Conservation (phyloP, 2,797 vertebrate species). For the Yasuhikotakia modesta region DNA sequence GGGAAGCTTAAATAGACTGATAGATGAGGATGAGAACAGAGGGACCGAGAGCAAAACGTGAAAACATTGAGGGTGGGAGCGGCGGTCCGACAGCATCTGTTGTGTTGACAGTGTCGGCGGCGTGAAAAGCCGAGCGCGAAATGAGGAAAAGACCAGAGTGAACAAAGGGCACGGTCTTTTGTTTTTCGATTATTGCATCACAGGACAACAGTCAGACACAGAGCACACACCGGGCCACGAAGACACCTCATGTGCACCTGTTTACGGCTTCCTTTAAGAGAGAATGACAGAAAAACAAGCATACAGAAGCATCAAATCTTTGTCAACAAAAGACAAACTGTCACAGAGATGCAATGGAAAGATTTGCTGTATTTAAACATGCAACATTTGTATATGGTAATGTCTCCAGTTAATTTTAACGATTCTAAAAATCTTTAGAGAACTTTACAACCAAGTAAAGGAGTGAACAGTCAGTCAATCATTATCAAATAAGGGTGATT, state of each 20-base stretch:
- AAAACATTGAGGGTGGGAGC: conserved; percentile 45
- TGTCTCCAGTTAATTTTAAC: neutral
- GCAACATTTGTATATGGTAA: neutral
- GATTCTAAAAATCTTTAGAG: neutral
- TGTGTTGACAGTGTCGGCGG: conserved; percentile 64
- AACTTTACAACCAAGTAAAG: neutral
- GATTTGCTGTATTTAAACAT: too few relatives aligned
- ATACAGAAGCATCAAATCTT: neutral
- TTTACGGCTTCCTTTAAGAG: neutral
- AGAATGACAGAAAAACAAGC: conserved; percentile 1
- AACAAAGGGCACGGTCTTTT: conserved; percentile 72
- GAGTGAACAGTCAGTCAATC: neutral
- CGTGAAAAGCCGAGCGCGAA: conserved; percentile 72
- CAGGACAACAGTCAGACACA: conserved; percentile 3
- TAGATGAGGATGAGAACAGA: conserved; percentile 63
- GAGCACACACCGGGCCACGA: neutral
- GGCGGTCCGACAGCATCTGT: conserved; percentile 59
- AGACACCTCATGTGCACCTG: conserved; percentile 1
- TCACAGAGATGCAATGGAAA: conserved; percentile 55
- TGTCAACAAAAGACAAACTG: neutral
- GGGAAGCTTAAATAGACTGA: conserved; percentile 78
- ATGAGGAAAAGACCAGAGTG: conserved; percentile 48
- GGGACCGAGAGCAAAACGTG: conserved; percentile 39
- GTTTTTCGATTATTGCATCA: conserved; percentile 27
- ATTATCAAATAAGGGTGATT: neutral